Evolutionary conservation across 2,113 vertebrate species (phyloP).

Genomic region (Gopherus evgoodei): DNA sequence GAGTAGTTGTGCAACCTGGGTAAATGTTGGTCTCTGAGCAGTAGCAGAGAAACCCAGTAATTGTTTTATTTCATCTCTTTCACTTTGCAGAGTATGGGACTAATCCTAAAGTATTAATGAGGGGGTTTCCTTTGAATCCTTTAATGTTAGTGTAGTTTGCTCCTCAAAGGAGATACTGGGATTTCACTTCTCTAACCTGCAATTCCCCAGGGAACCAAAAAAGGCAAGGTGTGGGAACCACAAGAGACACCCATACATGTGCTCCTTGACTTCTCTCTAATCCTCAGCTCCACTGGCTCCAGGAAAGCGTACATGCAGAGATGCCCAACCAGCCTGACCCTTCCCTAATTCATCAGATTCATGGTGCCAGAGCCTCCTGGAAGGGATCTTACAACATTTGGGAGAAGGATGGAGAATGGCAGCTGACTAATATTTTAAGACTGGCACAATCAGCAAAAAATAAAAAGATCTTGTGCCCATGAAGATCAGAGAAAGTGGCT

Average conservation of each 20-base stretch:
- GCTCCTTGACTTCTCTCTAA: neutral
- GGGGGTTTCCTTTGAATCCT: neutral
- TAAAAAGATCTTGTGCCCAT: neutral
- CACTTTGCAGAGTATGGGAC: neutral
- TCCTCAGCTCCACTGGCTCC: neutral
- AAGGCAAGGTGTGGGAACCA: neutral
- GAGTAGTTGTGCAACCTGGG: neutral
- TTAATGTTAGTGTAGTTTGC: neutral
- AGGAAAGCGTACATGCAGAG: neutral
- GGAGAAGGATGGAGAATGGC: neutral
- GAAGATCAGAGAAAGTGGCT: neutral
- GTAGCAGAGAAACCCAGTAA: neutral
- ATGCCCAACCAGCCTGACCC: neutral
- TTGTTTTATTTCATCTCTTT: neutral
- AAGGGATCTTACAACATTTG: neutral
- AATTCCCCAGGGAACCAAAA: neutral
- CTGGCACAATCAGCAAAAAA: neutral
- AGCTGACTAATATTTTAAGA: neutral
- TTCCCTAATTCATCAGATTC: neutral
- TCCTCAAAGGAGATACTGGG: rapidly evolving
- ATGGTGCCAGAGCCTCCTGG: neutral
- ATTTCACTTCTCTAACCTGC: neutral
- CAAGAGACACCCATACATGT: neutral
- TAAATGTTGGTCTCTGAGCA: neutral
- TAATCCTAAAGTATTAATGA: neutral